These are phyloP conservation scores for Apis laboriosa DNA, from an alignment of 1,140 invertebrate genomes.

Conservation along the genomic window DNA sequence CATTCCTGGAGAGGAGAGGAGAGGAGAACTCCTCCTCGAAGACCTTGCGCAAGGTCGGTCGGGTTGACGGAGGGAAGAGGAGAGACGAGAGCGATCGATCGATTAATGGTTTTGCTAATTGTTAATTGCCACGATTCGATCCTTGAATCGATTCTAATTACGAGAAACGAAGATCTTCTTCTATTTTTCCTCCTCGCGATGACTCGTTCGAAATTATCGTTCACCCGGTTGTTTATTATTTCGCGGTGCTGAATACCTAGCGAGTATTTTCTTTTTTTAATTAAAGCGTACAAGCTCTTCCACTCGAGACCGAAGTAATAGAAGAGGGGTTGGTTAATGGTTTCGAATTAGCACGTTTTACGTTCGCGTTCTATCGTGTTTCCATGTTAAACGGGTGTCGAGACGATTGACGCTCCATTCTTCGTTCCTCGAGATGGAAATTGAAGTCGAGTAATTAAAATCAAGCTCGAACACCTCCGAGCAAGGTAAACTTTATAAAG, in stretches of 20 bases:
- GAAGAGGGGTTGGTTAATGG: neutral
- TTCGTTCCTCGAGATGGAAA: neutral
- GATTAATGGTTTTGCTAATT: neutral
- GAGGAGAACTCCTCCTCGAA: constrained; percentile 21
- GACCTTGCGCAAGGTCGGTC: constrained; percentile 62
- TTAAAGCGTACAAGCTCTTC: neutral
- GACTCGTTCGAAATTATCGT: neutral
- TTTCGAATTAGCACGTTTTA: neutral
- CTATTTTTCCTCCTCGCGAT: neutral
- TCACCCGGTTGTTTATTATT: neutral
- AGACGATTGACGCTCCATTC: neutral
- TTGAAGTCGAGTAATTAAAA: constrained; percentile 7
- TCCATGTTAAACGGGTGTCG: neutral
- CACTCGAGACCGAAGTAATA: neutral
- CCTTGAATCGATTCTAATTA: neutral
- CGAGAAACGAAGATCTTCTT: neutral
- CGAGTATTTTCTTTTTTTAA: neutral
- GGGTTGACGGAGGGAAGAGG: neutral
- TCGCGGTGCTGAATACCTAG: neutral
- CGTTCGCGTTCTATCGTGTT: neutral
- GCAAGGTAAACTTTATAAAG: neutral
- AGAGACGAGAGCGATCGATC: neutral
- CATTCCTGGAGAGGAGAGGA: constrained; percentile 49
- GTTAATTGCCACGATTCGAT: neutral
- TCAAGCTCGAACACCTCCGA: neutral